phyloP scores from a whole-genome alignment of 1,140 invertebrate species.

The Philopotamus ludificatus region DNA sequence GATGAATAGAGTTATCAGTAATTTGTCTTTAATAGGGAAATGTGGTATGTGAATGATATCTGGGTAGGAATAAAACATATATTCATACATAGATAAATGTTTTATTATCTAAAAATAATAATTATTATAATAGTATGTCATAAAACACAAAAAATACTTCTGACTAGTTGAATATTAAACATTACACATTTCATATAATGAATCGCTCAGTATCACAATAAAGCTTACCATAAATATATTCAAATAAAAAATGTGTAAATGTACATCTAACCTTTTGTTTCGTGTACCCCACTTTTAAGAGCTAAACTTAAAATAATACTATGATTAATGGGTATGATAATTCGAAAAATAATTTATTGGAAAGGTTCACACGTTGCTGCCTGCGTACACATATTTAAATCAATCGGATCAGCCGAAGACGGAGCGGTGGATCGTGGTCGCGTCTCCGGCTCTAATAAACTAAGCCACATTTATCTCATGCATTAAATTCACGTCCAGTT shows the following conservation, averaged over 20 bases:
- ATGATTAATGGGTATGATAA: not conserved
- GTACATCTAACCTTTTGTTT: not conserved
- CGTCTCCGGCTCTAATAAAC: too few relatives aligned
- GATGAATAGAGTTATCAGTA: too few relatives aligned
- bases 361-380: not conserved
- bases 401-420: too few relatives aligned
- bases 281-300: not conserved
- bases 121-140: slow-evolving; percentile 14
- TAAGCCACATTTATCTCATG: not conserved
- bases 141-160: slow-evolving; percentile 27
- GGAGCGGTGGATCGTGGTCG: too few relatives aligned
- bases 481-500: too few relatives aligned
- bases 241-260: not conserved
- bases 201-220: not conserved
- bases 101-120: slow-evolving; percentile 11
- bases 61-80: not conserved
- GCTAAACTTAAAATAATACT: not conserved
- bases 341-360: too few relatives aligned
- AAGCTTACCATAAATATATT: not conserved
- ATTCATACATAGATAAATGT: not conserved
- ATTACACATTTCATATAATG: not conserved
- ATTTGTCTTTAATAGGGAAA: too few relatives aligned
- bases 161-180: slow-evolving; percentile 15
- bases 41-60: not conserved
- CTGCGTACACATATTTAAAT: not conserved